phyloP scores from a whole-genome alignment of 2,797 vertebrate genomes.

The Dipus sagitta region DNA sequence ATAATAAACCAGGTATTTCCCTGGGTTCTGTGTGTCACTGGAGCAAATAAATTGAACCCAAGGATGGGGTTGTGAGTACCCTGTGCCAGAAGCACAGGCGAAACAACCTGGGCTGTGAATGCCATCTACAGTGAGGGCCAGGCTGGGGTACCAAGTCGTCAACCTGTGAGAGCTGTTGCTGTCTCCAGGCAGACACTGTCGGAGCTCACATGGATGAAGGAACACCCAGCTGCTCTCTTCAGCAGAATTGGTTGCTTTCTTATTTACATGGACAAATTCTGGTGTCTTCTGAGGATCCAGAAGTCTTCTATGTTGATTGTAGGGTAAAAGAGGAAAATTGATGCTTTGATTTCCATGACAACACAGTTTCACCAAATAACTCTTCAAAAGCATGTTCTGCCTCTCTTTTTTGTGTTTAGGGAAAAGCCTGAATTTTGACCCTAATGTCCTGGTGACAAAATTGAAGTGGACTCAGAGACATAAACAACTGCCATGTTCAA shows the following conservation, averaged over 20 bases:
- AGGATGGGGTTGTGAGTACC: not conserved
- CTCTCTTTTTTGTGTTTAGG: not conserved
- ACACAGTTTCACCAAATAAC: conserved; percentile 9
- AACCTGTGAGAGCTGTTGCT: not conserved
- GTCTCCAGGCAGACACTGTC: not conserved
- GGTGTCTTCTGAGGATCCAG: not conserved
- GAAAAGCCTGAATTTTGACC: not conserved
- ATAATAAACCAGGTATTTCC: not conserved
- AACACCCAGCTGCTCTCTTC: not conserved
- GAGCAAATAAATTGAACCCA: not conserved
- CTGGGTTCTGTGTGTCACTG: not conserved
- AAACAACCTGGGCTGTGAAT: not conserved
- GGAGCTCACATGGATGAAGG: not conserved
- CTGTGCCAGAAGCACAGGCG: not conserved
- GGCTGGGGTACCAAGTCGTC: not conserved
- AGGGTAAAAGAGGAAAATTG: not conserved
- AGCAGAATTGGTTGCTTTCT: not conserved
- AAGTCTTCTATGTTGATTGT: not conserved
- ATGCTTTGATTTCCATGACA: not conserved
- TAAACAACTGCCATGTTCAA: not conserved
- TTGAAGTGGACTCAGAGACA: not conserved
- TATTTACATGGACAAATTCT: not conserved
- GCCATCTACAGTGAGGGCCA: not conserved
- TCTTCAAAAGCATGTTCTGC: not conserved
- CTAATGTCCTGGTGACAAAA: not conserved